A percentile compares a stretch with the other conserved stretches of the same genome.
phyloP scores from a whole-genome alignment of 2,888 invertebrate species.

The Drosophila neonasuta region DNA sequence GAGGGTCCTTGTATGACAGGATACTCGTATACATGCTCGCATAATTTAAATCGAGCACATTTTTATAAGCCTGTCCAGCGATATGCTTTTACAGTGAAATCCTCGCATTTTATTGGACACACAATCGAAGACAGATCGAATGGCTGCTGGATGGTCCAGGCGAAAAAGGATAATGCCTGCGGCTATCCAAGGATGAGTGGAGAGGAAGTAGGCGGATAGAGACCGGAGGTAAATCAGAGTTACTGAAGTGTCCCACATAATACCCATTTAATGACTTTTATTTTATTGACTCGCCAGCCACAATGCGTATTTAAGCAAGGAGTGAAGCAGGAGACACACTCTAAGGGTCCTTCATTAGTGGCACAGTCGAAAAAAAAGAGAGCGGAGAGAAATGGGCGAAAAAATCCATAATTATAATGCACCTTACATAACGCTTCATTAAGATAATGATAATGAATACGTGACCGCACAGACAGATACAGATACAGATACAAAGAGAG shows the following conservation, averaged over 20 bases:
- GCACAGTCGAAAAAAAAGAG: slow-evolving; percentile 13
- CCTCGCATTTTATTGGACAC: slow-evolving; percentile 34
- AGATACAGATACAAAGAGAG: not conserved
- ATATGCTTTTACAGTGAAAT: slow-evolving; percentile 17
- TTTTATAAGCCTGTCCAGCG: slow-evolving; percentile 27
- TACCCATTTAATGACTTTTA: slow-evolving; percentile 52
- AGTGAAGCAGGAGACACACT: not conserved
- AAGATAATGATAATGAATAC: slow-evolving; percentile 79
- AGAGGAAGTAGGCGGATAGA: no score
- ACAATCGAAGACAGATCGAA: slow-evolving; percentile 40
- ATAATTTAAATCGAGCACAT: slow-evolving; percentile 47
- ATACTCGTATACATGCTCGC: slow-evolving; percentile 31
- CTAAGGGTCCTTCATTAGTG: slow-evolving; percentile 58
- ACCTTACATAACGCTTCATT: slow-evolving; percentile 79
- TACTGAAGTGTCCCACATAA: slow-evolving; percentile 29
- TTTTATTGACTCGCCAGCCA: slow-evolving; percentile 65
- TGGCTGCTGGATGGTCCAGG: not conserved
- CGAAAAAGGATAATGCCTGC: not conserved
- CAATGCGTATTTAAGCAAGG: not conserved
- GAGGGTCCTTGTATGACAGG: slow-evolving; percentile 18
- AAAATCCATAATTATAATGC: slow-evolving; percentile 78
- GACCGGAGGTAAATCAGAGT: slow-evolving; percentile 22
- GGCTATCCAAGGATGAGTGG: not conserved
- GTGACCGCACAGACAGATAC: slow-evolving; percentile 65
- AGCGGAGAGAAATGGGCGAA: slow-evolving; percentile 16